Evolutionary conservation across 2,113 vertebrate genomes (phyloP).

Genomic region (Cryptotis parvus): DNA sequence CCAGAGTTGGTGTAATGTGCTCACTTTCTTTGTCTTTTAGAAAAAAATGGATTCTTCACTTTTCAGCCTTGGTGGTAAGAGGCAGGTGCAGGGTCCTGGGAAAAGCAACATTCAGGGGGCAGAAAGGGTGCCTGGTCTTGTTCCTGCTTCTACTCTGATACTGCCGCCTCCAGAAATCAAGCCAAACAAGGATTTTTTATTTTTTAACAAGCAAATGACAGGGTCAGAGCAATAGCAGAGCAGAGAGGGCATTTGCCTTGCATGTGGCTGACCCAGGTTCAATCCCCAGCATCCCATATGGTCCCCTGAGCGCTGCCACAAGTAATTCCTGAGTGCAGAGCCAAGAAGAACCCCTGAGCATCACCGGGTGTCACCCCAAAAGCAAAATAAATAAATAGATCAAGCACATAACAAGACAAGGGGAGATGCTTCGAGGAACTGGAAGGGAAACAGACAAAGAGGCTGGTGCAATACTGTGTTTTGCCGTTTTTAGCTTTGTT

Average conservation of each 20-base stretch:
- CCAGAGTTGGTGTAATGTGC: constrained; percentile 20
- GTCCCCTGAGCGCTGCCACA: no score
- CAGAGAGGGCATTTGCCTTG: no score
- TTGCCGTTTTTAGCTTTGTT: constrained; percentile 63
- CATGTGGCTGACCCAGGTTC: no score
- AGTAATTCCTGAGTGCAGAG: no score
- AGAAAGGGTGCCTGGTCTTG: not conserved
- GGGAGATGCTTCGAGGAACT: not conserved
- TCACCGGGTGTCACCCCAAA: no score
- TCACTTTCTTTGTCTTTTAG: constrained; percentile 25
- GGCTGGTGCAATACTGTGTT: not conserved
- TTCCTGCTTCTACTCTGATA: fast-evolving
- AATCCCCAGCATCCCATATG: no score
- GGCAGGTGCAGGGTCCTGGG: not conserved
- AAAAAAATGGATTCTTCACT: constrained; percentile 50
- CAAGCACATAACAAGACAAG: constrained; percentile 57
- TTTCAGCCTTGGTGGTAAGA: not conserved
- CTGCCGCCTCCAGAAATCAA: not conserved
- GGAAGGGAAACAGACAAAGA: constrained; percentile 54
- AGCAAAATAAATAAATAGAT: no score
- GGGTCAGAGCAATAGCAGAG: no score
- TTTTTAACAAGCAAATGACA: constrained; percentile 60
- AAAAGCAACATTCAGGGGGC: not conserved
- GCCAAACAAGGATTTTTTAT: not conserved
- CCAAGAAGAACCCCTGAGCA: no score